phyloP scores from a whole-genome alignment of 2,113 vertebrate genomes.

The Riparia riparia region DNA sequence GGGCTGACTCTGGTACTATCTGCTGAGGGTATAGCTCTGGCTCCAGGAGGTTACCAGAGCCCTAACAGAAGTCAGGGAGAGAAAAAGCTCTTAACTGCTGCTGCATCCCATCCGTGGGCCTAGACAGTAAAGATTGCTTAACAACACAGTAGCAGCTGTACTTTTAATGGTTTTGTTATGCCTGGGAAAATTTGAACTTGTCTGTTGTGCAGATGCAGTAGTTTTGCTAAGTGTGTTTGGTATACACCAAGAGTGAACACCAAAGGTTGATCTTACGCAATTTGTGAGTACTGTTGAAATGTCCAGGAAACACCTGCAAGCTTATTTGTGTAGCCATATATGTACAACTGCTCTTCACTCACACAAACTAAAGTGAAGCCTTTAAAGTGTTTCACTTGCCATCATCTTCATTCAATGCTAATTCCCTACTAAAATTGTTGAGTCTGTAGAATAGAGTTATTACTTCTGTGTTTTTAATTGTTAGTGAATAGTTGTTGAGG shows the following conservation, averaged over 20 bases:
- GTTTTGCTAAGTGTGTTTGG: background rate
- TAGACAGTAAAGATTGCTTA: background rate
- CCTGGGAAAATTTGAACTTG: background rate
- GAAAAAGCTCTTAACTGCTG: background rate
- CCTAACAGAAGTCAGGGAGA: background rate
- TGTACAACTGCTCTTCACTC: background rate
- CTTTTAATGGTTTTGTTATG: background rate
- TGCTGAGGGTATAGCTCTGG: background rate
- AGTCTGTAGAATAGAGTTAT: conserved; percentile 13
- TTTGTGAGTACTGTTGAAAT: background rate
- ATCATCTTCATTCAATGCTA: background rate
- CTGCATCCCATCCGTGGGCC: background rate
- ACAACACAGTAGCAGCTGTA: background rate
- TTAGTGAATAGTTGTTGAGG: background rate
- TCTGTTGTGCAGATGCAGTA: background rate
- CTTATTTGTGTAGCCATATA: background rate
- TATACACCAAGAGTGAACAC: background rate
- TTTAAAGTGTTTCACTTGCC: background rate
- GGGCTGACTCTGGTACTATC: background rate
- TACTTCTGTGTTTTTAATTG: conserved; percentile 10
- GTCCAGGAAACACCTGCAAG: background rate
- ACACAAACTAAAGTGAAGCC: background rate
- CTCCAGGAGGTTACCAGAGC: background rate
- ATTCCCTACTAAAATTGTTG: conserved; percentile 10
- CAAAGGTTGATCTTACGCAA: background rate